Evolutionary conservation across 2,113 vertebrate genomes (phyloP).

Genomic region (Cyprinodon variegatus): DNA sequence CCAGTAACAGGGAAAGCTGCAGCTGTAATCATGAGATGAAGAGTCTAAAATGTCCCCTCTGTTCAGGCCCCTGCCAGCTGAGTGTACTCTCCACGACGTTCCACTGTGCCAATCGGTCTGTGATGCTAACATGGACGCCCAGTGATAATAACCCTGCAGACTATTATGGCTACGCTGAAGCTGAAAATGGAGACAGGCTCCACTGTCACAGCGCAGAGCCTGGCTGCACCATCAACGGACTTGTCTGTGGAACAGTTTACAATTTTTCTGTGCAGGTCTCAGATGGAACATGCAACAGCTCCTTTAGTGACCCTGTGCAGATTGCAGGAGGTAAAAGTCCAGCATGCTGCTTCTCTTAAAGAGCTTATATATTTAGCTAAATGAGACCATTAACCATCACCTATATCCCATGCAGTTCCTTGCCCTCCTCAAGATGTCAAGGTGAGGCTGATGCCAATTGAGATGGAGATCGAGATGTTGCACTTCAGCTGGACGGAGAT

Average conservation of each 20-base stretch:
- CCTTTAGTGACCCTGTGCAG: slow-evolving; percentile 59
- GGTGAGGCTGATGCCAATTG: slow-evolving; percentile 53
- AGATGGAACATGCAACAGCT: slow-evolving; percentile 76
- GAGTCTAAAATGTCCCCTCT: neutral
- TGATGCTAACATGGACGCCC: slow-evolving; percentile 68
- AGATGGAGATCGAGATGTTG: slow-evolving; percentile 56
- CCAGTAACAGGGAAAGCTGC: neutral
- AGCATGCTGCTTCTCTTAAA: neutral
- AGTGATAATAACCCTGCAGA: slow-evolving; percentile 36
- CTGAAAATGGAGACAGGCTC: slow-evolving; percentile 43
- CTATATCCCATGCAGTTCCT: slow-evolving; percentile 60
- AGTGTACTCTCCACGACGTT: slow-evolving; percentile 49
- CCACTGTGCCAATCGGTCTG: slow-evolving; percentile 69
- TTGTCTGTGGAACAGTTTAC: slow-evolving; percentile 75
- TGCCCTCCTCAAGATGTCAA: slow-evolving; percentile 73
- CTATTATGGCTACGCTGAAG: slow-evolving; percentile 69
- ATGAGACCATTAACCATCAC: neutral
- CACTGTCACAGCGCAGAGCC: slow-evolving; percentile 56
- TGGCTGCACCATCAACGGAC: slow-evolving; percentile 65
- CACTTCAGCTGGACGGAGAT: slow-evolving; percentile 63
- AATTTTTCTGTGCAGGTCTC: slow-evolving; percentile 78
- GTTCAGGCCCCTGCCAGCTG: slow-evolving; percentile 76
- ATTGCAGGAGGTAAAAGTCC: slow-evolving; percentile 69
- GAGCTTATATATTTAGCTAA: neutral
- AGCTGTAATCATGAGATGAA: neutral